phyloP scores from a whole-genome alignment of 1,140 invertebrate genomes.

The Zaprionus vittiger region DNA sequence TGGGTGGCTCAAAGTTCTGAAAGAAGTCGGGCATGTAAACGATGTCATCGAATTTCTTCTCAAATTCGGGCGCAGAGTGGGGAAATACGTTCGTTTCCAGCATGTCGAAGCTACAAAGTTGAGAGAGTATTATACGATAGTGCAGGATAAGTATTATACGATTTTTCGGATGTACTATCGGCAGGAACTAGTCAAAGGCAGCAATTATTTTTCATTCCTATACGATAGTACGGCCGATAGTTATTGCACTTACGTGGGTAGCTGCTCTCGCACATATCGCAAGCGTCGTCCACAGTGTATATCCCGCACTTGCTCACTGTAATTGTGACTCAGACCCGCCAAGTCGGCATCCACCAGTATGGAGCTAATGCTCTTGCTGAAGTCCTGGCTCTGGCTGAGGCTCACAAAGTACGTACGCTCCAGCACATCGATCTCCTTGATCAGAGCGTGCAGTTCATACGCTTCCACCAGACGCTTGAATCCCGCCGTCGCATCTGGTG shows the following conservation, averaged over 20 bases:
- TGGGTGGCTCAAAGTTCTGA: slow-evolving; percentile 16
- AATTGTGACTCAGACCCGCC: slow-evolving; percentile 40
- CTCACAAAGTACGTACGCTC: slow-evolving; percentile 29
- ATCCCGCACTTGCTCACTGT: neutral
- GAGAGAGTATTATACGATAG: neutral
- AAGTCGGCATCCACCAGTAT: slow-evolving; percentile 18
- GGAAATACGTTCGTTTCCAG: slow-evolving; percentile 40
- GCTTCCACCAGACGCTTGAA: neutral
- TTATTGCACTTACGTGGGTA: slow-evolving; percentile 43
- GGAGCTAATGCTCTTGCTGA: neutral
- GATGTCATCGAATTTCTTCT: slow-evolving; percentile 37
- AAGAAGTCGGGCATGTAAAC: slow-evolving; percentile 30
- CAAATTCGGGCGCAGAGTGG: slow-evolving; percentile 17
- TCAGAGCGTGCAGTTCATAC: neutral
- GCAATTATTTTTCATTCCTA: neutral
- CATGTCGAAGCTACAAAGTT: slow-evolving; percentile 43
- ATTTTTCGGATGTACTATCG: neutral
- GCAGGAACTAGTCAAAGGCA: too few relatives aligned
- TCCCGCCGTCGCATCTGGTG: neutral
- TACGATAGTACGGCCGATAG: neutral
- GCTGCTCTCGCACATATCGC: slow-evolving; percentile 51
- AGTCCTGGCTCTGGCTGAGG: neutral
- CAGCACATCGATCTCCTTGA: slow-evolving; percentile 32
- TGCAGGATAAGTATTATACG: neutral
- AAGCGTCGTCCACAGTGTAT: slow-evolving; percentile 34